Conservation (phyloP, 2,888 invertebrate species). For the Caenorhabditis sp. region DNA sequence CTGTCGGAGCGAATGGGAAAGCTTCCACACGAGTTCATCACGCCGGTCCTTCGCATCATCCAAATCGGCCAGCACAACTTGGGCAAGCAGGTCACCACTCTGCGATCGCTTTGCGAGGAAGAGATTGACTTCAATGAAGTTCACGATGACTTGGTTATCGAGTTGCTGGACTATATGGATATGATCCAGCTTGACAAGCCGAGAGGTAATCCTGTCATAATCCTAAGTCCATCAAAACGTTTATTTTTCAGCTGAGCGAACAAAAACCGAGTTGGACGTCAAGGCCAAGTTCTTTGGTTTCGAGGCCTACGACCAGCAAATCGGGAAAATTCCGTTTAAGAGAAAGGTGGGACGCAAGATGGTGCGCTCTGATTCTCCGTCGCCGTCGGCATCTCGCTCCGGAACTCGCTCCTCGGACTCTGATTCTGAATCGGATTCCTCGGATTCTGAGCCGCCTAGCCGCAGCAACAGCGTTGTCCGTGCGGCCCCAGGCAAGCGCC, state of each 20-base stretch:
- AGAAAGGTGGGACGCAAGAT: not conserved
- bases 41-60: constrained; percentile 22
- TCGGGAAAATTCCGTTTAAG: too few relatives aligned
- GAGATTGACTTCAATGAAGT: constrained; percentile 28
- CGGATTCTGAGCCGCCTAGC: constrained; percentile 38
- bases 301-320: not conserved
- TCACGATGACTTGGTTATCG: constrained; percentile 1
- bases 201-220: not conserved
- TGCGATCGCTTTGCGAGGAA: constrained; percentile 15
- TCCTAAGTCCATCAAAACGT: not conserved
- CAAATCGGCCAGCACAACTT: constrained; percentile 14
- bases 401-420: constrained; percentile 14
- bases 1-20: constrained; percentile 4
- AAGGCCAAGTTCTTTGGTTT: not conserved
- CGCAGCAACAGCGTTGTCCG: not conserved
- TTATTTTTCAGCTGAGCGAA: not conserved
- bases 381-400: constrained; percentile 24
- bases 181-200: constrained; percentile 2
- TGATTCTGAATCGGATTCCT: constrained; percentile 34
- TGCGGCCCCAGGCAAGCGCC: not conserved
- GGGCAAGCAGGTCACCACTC: not conserved
- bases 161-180: constrained; percentile 21
- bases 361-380: not conserved
- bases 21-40: constrained; percentile 1
- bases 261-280: not conserved